These are phyloP conservation scores for Sturnus vulgaris DNA, from an alignment of 2,113 vertebrate species.

Conservation along the genomic window DNA sequence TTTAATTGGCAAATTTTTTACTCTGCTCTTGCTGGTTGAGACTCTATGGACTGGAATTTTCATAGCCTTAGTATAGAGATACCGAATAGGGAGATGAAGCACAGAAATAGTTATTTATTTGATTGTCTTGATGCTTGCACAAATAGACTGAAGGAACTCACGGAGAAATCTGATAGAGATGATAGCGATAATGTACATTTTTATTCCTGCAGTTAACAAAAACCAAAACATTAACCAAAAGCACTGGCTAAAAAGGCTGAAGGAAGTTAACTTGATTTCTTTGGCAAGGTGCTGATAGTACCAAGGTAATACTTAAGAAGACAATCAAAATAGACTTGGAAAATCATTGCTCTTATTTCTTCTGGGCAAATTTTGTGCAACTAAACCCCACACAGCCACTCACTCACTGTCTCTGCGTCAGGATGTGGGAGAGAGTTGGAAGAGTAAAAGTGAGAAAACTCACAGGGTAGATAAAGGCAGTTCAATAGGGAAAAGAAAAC, in stretches of 20 bases:
- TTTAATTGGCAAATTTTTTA: not conserved
- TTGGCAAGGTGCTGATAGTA: not conserved
- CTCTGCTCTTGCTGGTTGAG: not conserved
- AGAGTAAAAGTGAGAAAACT: not conserved
- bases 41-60: not conserved
- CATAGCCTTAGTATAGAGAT: not conserved
- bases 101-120: not conserved
- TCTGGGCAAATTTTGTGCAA: not conserved
- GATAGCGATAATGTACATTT: not conserved
- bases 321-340: conserved; percentile 33
- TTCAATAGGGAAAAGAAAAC: not conserved
- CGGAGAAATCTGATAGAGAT: not conserved
- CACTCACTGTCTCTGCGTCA: not conserved
- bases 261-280: not conserved
- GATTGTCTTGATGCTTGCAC: not conserved
- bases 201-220: not conserved
- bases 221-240: not conserved
- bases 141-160: not conserved
- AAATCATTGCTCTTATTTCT: conserved; percentile 20
- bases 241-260: not conserved
- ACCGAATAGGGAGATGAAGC: not conserved
- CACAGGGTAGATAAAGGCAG: not conserved
- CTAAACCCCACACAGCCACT: not conserved
- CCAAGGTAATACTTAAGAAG: not conserved
- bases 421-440: not conserved